These are phyloP conservation scores for Guaruba guarouba DNA, from an alignment of 2,113 vertebrate species.

Conservation along the genomic window DNA sequence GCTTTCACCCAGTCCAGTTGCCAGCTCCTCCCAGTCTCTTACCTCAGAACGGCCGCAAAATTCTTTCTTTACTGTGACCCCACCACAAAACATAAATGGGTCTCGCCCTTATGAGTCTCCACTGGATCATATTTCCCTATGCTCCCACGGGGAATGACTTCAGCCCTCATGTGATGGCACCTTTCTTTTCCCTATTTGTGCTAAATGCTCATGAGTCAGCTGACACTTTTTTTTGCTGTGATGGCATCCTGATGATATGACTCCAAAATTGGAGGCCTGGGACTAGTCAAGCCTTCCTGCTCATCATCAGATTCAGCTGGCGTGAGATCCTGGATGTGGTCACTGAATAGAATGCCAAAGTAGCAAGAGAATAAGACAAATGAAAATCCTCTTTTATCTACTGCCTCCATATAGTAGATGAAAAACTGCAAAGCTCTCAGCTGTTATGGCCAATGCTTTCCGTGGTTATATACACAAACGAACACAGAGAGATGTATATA, in stretches of 20 bases:
- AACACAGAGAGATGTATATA: fast-evolving
- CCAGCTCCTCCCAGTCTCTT: neutral
- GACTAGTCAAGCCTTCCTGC: neutral
- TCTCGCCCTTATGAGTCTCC: neutral
- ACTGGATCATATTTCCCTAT: neutral
- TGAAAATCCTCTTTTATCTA: neutral
- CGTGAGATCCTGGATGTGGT: neutral
- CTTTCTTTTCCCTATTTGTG: neutral
- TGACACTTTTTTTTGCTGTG: neutral
- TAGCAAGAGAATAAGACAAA: neutral
- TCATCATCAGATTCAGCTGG: neutral
- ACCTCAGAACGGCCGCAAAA: neutral
- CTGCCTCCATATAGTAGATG: neutral
- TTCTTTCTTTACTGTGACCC: neutral
- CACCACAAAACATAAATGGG: neutral
- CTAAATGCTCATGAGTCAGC: neutral
- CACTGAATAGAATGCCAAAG: neutral
- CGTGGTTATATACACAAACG: neutral
- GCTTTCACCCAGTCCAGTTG: neutral
- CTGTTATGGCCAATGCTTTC: neutral
- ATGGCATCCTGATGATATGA: neutral
- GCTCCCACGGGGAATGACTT: neutral
- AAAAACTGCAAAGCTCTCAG: neutral
- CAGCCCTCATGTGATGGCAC: neutral
- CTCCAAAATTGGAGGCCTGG: neutral